Conservation (phyloP, 2,888 invertebrate species). For the Ophraella communa region DNA sequence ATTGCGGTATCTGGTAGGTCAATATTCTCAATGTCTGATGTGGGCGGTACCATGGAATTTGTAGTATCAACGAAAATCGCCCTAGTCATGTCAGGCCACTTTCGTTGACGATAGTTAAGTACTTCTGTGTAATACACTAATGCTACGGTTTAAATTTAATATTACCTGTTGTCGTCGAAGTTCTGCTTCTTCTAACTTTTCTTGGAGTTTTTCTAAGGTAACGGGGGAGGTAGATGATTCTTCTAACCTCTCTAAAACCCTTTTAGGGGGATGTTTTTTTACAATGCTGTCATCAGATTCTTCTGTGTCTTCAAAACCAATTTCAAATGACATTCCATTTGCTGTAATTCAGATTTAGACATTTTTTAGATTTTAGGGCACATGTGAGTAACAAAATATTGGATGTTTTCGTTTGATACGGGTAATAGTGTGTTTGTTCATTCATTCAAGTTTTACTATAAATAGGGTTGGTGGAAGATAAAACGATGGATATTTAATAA, state of each 20-base stretch:
- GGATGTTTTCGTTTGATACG: neutral
- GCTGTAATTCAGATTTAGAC: conserved; percentile 41
- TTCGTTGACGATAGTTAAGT: too few species aligned
- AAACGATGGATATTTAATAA: too few species aligned
- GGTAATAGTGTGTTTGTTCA: too few species aligned
- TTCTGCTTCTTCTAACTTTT: conserved; percentile 77
- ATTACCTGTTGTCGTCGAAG: conserved; percentile 67
- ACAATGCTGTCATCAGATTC: conserved; percentile 57
- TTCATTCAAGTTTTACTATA: too few species aligned
- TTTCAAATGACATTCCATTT: conserved; percentile 57
- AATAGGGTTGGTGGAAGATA: too few species aligned
- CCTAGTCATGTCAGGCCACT: too few species aligned
- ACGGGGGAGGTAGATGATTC: conserved; percentile 66
- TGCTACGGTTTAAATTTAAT: too few species aligned
- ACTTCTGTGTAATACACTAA: too few species aligned
- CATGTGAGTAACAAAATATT: neutral
- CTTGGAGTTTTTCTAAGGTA: conserved; percentile 69
- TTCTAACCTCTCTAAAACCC: conserved; percentile 69
- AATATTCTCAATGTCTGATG: too few species aligned
- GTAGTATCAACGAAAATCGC: too few species aligned
- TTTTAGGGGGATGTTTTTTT: conserved; percentile 70
- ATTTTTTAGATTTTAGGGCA: neutral
- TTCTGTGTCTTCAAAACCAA: conserved; percentile 54
- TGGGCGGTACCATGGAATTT: too few species aligned
- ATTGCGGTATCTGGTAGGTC: too few species aligned